phyloP scores from a whole-genome alignment of 1,140 invertebrate species.

The Drosophila ambigua region DNA sequence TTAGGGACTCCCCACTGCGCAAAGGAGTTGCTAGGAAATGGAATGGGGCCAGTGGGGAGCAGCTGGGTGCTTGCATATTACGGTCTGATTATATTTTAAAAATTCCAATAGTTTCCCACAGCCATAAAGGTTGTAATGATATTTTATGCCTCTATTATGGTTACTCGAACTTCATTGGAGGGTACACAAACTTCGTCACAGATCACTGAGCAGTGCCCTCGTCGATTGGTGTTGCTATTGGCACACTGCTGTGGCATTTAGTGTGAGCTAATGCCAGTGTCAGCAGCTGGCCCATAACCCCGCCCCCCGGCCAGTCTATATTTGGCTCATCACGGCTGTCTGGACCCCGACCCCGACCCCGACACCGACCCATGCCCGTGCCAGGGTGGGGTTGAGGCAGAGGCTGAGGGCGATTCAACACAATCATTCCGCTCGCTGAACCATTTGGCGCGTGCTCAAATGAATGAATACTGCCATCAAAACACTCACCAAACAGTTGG shows the following conservation, averaged over 20 bases:
- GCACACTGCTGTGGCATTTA: constrained; percentile 6
- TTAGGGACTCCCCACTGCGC: constrained; percentile 1
- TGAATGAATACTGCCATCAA: background rate
- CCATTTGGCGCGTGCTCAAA: constrained; percentile 66
- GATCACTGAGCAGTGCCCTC: background rate
- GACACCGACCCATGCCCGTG: too few relatives aligned
- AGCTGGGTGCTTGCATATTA: too few relatives aligned
- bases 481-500: constrained; percentile 33
- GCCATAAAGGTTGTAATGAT: too few relatives aligned
- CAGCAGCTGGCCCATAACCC: constrained; percentile 39
- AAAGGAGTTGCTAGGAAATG: background rate
- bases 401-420: constrained; percentile 2
- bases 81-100: too few relatives aligned
- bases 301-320: constrained; percentile 14
- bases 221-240: constrained; percentile 13
- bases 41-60: too few relatives aligned
- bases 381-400: background rate
- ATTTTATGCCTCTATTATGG: too few relatives aligned
- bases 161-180: background rate
- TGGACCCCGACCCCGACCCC: background rate
- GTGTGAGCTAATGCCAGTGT: constrained; percentile 46
- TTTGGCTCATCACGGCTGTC: constrained; percentile 30
- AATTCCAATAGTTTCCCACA: too few relatives aligned
- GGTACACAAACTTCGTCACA: background rate
- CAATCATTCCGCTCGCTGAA: constrained; percentile 7